Evolutionary conservation across 2,797 vertebrate genomes (phyloP), one percentile per base, ranked within the genome.

Genomic region (Diplodus sargus): DNA sequence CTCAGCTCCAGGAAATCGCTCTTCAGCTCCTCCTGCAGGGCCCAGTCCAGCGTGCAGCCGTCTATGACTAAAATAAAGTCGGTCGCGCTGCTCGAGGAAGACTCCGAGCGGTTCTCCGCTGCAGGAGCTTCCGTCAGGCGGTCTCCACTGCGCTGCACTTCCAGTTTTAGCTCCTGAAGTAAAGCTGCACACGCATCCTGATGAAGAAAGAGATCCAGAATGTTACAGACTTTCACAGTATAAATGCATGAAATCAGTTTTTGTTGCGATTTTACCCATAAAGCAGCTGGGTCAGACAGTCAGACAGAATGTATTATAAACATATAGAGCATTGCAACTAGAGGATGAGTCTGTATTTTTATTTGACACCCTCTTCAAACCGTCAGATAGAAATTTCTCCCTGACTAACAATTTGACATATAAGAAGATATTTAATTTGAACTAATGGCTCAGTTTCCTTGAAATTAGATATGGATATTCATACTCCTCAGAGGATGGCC

Each of bases 21-120:
- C 81, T 95, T 93, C 10, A 97, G 87, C 10, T 93, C 95, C 14
- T 96, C 95, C 34, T 97, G 95, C 78, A 99, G 93, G 17, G 94
- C 95, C 74, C 96, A 96, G 61, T 97, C 96, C 71, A 99, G 92
- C 0, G 96, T 96, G 25, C 78, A 94, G 23, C 98, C 98, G 1
- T 98, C 97, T 59, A 98, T 94, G 14, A 98, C 85, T 47, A 99
- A 91, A 2, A 96, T 93, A 72, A 95, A 95, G 59, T 70, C 91
- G 3, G 84, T 1, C n/a, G 14, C 9, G 14, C 34, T 43, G 23
- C 43, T 63, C 17, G 61, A 61, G 18, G 67, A 17, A 4, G 74
- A 83, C 5, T 83, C 90, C 54, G 64, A 86, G 70, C 86, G 70
- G 74, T 90, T 87, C 64, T 22, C 76, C 20, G 76, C 51, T 87